phyloP scores from a whole-genome alignment of 2,888 invertebrate species.

The Nomada flava region DNA sequence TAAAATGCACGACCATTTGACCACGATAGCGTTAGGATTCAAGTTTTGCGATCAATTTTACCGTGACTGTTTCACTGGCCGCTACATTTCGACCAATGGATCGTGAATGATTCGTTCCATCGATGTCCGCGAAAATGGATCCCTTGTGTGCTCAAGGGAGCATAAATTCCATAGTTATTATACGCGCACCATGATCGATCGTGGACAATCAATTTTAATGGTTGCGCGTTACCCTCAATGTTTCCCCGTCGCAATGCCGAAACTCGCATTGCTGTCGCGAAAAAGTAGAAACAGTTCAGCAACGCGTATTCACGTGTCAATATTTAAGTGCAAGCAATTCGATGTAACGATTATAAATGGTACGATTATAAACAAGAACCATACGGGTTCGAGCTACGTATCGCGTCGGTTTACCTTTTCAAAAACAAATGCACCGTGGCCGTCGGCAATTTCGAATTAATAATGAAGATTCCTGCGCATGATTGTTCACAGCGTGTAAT shows the following conservation, averaged over 20 bases:
- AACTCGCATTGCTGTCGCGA: not conserved
- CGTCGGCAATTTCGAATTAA: conserved; percentile 4
- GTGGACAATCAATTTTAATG: not conserved
- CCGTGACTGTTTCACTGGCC: not conserved
- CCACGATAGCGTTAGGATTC: not conserved
- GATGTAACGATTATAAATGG: not conserved
- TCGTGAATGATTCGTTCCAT: not conserved
- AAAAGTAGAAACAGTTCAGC: not conserved
- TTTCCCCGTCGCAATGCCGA: not conserved
- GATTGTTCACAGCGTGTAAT: conserved; percentile 23
- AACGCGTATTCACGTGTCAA: conserved; percentile 4
- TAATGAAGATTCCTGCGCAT: conserved; percentile 10
- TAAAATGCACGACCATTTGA: conserved; percentile 37
- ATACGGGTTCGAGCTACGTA: not conserved
- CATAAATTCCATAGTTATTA: not conserved
- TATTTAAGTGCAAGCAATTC: conserved; percentile 7
- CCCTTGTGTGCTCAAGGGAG: not conserved
- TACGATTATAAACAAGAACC: conserved; percentile 5
- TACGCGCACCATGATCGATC: not conserved
- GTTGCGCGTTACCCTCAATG: not conserved
- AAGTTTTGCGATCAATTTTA: conserved; percentile 14
- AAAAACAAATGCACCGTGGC: not conserved
- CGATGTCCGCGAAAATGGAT: not conserved
- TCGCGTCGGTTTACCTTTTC: conserved; percentile 1
- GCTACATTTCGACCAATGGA: not conserved